A percentile compares a stretch with the other conserved stretches of the same genome.
Conservation (phyloP, 2,797 vertebrate genomes). For the Coendou prehensilis region DNA sequence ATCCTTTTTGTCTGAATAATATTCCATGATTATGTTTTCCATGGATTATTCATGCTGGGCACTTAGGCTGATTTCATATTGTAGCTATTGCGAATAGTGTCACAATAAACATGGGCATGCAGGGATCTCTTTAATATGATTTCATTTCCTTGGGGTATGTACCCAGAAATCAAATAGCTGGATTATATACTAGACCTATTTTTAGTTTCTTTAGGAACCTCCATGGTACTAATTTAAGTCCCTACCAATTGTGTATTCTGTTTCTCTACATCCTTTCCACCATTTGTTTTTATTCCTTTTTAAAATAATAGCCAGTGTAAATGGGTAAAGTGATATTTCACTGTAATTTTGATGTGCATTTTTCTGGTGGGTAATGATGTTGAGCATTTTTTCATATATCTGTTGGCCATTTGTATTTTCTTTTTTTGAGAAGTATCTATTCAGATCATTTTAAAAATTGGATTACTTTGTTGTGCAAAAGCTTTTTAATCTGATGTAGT, state of each 20-base stretch:
- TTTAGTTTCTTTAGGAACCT: not conserved
- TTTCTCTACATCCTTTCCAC: not conserved
- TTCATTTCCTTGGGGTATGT: not conserved
- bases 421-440: not conserved
- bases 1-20: not conserved
- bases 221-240: not conserved
- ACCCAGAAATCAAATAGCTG: not conserved
- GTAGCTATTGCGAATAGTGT: not conserved
- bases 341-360: not conserved
- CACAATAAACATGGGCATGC: not conserved
- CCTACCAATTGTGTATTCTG: not conserved
- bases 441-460: not conserved
- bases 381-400: not conserved
- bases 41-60: not conserved
- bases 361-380: not conserved
- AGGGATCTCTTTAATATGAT: not conserved
- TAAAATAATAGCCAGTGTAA: not conserved
- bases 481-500: not conserved
- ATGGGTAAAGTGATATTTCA: not conserved
- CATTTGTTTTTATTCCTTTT: not conserved
- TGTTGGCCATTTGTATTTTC: not conserved
- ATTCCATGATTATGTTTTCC: not conserved
- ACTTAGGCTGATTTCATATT: not conserved
- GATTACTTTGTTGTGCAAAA: not conserved
- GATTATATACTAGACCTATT: too few relatives aligned